Conservation (phyloP, 2,113 vertebrate species). For the human (Homo sapiens) region DNA sequence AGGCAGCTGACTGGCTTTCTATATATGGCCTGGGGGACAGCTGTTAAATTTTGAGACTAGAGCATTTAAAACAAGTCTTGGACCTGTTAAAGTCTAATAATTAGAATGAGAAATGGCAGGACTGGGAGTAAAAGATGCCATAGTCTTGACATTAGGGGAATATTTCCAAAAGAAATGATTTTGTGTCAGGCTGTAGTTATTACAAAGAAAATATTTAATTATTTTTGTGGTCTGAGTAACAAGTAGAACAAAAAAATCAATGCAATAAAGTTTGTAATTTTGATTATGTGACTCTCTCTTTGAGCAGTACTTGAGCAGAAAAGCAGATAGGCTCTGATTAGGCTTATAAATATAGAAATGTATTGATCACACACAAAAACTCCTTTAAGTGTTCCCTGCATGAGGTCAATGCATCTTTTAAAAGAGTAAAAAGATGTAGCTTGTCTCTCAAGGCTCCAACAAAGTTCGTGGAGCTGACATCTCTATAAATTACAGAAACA, state of each 20-base stretch:
- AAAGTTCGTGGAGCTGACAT: constrained; percentile 55
- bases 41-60: constrained; percentile 47
- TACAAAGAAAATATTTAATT: constrained; percentile 81
- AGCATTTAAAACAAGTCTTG: constrained; percentile 58
- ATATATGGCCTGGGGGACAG: constrained; percentile 36
- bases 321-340: constrained; percentile 78
- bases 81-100: constrained; percentile 33
- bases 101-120: constrained; percentile 55
- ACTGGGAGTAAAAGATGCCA: constrained; percentile 40
- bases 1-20: constrained; percentile 53
- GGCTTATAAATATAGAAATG: constrained; percentile 81
- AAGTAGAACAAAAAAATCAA: constrained; percentile 81
- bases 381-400: constrained; percentile 75
- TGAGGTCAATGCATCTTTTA: constrained; percentile 52
- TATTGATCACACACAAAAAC: constrained; percentile 78
- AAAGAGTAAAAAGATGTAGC: constrained; percentile 37
- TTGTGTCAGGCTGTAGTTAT: constrained; percentile 75
- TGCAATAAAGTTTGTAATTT: constrained; percentile 78
- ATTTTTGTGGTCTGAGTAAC: constrained; percentile 74
- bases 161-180: constrained; percentile 78
- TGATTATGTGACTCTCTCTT: constrained; percentile 76
- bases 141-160: constrained; percentile 48
- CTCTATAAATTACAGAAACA: constrained; percentile 71
- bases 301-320: constrained; percentile 74
- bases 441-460: constrained; percentile 41